Conservation (phyloP, 1,140 invertebrate genomes). For the Drosophila sproati region DNA sequence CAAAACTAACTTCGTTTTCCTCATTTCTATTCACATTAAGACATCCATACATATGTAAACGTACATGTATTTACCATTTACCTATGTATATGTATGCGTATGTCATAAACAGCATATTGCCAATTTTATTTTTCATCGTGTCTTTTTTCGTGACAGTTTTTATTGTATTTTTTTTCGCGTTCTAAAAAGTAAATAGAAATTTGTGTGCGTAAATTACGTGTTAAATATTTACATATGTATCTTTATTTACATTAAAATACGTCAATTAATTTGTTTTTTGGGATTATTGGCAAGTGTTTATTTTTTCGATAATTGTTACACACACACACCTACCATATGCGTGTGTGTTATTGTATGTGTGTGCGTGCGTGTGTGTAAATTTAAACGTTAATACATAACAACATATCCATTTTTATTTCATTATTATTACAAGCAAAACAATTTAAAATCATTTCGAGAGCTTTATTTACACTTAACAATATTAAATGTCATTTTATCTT, state of each 20-base stretch:
- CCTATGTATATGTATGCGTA: conserved; percentile 6
- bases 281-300: conserved; percentile 13
- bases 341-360: neutral
- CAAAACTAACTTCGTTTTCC: conserved; percentile 38
- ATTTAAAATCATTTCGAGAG: neutral
- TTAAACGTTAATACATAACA: neutral
- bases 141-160: conserved; percentile 18
- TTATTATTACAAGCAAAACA: neutral
- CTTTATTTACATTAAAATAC: conserved; percentile 3
- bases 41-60: conserved; percentile 13
- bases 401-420: conserved; percentile 1
- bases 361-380: neutral
- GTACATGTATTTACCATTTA: conserved; percentile 2
- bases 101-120: conserved; percentile 40
- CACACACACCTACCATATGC: conserved; percentile 26
- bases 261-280: neutral
- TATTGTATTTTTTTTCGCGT: conserved; percentile 21
- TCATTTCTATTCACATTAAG: conserved; percentile 34
- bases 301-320: conserved; percentile 17
- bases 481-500: neutral
- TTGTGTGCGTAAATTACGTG: conserved; percentile 30
- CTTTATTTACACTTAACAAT: neutral
- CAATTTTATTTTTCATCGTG: conserved; percentile 27
- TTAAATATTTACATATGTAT: conserved; percentile 19
- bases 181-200: conserved; percentile 25